phyloP scores from a whole-genome alignment of 1,140 invertebrate genomes.

The Octopus sinensis region DNA sequence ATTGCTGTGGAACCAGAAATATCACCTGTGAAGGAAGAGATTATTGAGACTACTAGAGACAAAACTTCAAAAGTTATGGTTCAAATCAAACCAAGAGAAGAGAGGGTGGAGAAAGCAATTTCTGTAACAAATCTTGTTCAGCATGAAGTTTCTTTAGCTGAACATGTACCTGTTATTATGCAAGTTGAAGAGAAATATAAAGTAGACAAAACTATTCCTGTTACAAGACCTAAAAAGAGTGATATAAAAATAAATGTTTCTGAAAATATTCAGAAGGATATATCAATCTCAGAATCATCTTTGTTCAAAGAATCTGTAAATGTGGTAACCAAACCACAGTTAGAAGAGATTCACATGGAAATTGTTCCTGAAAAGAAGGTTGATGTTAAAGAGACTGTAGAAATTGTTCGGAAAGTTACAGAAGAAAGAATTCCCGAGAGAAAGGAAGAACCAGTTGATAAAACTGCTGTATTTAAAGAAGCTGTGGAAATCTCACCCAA shows the following conservation, averaged over 20 bases:
- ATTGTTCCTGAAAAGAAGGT: slow-evolving; percentile 11
- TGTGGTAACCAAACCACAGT: slow-evolving; percentile 9
- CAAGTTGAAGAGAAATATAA: neutral
- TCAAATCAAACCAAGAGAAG: neutral
- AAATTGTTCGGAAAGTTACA: neutral
- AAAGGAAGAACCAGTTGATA: slow-evolving; percentile 7
- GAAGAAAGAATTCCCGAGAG: neutral
- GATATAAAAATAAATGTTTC: neutral
- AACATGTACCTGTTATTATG: slow-evolving; percentile 1
- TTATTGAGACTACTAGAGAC: no score
- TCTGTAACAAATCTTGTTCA: neutral
- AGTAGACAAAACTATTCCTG: neutral
- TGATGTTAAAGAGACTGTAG: neutral
- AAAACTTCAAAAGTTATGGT: neutral
- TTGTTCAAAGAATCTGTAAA: neutral
- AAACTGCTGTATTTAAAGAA: slow-evolving; percentile 3
- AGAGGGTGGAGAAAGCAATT: neutral
- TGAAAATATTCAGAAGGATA: neutral
- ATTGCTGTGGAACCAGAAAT: slow-evolving; percentile 25
- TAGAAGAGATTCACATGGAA: slow-evolving; percentile 26
- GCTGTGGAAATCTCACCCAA: slow-evolving; percentile 12
- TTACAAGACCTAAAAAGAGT: neutral
- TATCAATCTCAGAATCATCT: neutral
- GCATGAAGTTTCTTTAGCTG: neutral
- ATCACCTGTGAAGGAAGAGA: no score